A percentile compares a stretch with the other conserved stretches of the same genome.
Conservation (phyloP, 2,797 vertebrate species). For the Macropodus opercularis region DNA sequence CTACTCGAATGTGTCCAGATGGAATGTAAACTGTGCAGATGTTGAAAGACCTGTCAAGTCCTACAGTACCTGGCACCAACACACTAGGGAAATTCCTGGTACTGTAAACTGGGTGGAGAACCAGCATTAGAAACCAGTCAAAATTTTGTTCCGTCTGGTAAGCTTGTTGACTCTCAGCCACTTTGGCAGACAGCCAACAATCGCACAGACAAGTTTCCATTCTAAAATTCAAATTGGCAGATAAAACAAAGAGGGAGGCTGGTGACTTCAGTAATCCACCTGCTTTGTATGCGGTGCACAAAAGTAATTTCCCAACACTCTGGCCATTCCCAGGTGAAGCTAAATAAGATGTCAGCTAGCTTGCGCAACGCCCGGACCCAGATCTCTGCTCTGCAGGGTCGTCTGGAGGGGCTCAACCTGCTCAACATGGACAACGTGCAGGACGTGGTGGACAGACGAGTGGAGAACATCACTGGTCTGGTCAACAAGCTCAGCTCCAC, state of each 20-base stretch:
- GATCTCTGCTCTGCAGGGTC: constrained; percentile 87
- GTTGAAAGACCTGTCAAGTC: constrained; percentile 54
- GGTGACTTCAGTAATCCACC: constrained; percentile 61
- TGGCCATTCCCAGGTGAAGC: constrained; percentile 78
- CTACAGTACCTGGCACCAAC: constrained; percentile 55
- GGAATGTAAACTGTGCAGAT: constrained; percentile 63
- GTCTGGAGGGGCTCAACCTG: constrained; percentile 86
- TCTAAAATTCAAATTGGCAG: constrained; percentile 55
- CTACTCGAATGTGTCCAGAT: constrained; percentile 33
- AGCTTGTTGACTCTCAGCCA: constrained; percentile 53
- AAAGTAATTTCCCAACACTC: constrained; percentile 35
- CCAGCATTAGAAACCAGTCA: constrained; percentile 41
- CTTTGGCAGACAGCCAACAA: constrained; percentile 59
- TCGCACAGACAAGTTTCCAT: constrained; percentile 34
- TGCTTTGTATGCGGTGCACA: constrained; percentile 62
- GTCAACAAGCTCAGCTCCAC: constrained; percentile 87
- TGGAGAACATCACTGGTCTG: constrained; percentile 88
- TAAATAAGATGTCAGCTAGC: constrained; percentile 89
- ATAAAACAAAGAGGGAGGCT: constrained; percentile 44
- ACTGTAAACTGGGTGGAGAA: constrained; percentile 60
- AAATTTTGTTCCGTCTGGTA: constrained; percentile 44
- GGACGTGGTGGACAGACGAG: constrained; percentile 86
- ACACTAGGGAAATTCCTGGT: constrained; percentile 59
- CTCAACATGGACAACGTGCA: constrained; percentile 90
- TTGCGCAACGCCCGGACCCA: constrained; percentile 88